Conservation (phyloP, 2,113 vertebrate genomes). For the Sturnus vulgaris region DNA sequence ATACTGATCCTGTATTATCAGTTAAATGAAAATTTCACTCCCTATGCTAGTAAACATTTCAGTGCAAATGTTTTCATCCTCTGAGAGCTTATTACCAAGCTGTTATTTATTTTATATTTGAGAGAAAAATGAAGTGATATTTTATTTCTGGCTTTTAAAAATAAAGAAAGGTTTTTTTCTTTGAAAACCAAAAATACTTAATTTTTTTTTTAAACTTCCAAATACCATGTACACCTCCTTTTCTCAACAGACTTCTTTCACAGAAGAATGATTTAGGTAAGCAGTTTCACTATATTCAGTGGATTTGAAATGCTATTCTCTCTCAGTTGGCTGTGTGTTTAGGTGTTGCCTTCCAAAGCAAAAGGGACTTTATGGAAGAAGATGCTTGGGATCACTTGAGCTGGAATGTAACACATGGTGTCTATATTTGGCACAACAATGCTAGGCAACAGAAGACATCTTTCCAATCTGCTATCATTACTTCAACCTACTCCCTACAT, state of each 20-base stretch:
- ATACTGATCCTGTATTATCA: not conserved
- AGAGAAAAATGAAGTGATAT: not conserved
- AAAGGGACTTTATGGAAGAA: not conserved
- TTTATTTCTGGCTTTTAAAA: not conserved
- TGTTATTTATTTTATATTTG: not conserved
- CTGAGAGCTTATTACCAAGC: not conserved
- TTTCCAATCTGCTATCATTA: not conserved
- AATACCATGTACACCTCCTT: not conserved
- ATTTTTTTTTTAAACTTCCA: not conserved
- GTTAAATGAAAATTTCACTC: not conserved
- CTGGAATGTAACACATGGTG: not conserved
- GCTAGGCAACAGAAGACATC: not conserved
- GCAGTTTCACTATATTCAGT: not conserved
- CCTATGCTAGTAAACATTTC: not conserved
- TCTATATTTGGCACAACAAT: constrained; percentile 14
- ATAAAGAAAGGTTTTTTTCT: not conserved
- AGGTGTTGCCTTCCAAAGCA: not conserved
- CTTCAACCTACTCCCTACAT: not conserved
- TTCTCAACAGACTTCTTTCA: not conserved
- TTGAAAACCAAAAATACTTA: not conserved
- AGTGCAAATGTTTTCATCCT: not conserved
- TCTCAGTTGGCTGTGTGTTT: not conserved
- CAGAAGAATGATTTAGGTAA: not conserved
- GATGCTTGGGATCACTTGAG: not conserved
- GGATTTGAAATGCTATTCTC: not conserved